Evolutionary conservation across 1,140 invertebrate species (phyloP), one percentile per base, ranked within the genome.

Genomic region (Panagrolaimus sp.): DNA sequence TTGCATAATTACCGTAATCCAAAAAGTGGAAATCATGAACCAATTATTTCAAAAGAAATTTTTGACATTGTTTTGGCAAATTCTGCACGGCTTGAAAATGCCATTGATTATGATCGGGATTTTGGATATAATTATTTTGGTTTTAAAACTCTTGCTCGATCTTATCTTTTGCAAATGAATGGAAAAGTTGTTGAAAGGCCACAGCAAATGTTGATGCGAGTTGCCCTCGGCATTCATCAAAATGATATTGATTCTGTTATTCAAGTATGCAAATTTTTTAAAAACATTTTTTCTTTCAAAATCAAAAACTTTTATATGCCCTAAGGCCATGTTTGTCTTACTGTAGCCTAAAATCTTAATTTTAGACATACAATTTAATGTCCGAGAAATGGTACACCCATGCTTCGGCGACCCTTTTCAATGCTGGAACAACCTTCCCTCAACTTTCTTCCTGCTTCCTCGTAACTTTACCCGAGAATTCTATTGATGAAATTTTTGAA

Each of bases 91-190:
- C 83, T 98, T 0, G 93, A 98, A 85, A 94, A 93, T 17, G 89
- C 92, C 6, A 94, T 98, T 76, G 92, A 96, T 62, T 96, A 97
- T 85, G 93, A 97, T 79, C 88, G 95, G 75, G 96, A 98, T 86
- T 98, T 93, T 82, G 90, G 88, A 66, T 98, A 96, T 83, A 95
- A 94, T 83, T 98, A 95, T 83, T 98, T 98, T 88, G 95, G 94
- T 43, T 98, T 98, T 78, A 98, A 96, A 87, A 98, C 94, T 5
- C 84, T 98, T 65, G 94, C 98, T 83, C 86, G 91, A 72, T 95
- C 93, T 5, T 98, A 98, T 84, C 85, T 98, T 63, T 83, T 98
- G 26, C 94, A 92, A 84, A 92, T 96, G 66, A 88, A 94, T 84
- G 89, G 89, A 0, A 95, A 94, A 88, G 90, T 96, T 62, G 93